A percentile compares a stretch with the other conserved stretches of the same genome.
These are phyloP conservation scores for Arge pagana DNA, from an alignment of 2,888 invertebrate species.

Conservation along the genomic window DNA sequence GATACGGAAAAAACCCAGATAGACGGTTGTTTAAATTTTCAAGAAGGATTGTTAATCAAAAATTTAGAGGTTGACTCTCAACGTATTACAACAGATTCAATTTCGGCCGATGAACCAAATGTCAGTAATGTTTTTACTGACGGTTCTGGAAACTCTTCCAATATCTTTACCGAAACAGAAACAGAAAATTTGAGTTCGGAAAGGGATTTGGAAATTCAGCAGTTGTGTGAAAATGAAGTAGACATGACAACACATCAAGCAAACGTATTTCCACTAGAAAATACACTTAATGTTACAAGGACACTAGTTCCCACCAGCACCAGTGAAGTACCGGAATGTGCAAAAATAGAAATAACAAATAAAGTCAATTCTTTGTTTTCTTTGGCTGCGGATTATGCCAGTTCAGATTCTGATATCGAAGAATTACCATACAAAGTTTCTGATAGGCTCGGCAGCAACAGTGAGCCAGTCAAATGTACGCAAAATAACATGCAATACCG, in stretches of 20 bases:
- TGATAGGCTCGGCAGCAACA: background rate
- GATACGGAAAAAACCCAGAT: background rate
- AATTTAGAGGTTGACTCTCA: background rate
- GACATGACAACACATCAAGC: background rate
- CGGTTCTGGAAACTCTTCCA: background rate
- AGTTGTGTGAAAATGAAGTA: background rate
- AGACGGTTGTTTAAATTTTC: background rate
- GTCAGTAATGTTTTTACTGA: no score
- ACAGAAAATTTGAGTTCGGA: background rate
- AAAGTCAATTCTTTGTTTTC: slow-evolving; percentile 4
- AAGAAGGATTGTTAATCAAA: background rate
- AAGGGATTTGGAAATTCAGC: background rate
- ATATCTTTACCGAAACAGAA: background rate
- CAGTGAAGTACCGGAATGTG: no score
- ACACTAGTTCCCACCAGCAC: background rate
- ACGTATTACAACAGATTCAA: slow-evolving; percentile 1
- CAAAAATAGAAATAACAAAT: background rate
- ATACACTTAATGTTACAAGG: background rate
- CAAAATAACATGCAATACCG: slow-evolving; percentile 6
- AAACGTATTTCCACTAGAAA: background rate
- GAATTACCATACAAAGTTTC: background rate
- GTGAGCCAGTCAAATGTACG: slow-evolving; percentile 8
- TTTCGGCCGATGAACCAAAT: background rate
- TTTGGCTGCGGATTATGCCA: slow-evolving; percentile 45
- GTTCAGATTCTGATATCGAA: slow-evolving; percentile 32